Percentiles rank a stretch among this genome's conserved stretches.
These are phyloP conservation scores for Saiga tatarica DNA, from an alignment of 2,113 vertebrate species.

Conservation along the genomic window DNA sequence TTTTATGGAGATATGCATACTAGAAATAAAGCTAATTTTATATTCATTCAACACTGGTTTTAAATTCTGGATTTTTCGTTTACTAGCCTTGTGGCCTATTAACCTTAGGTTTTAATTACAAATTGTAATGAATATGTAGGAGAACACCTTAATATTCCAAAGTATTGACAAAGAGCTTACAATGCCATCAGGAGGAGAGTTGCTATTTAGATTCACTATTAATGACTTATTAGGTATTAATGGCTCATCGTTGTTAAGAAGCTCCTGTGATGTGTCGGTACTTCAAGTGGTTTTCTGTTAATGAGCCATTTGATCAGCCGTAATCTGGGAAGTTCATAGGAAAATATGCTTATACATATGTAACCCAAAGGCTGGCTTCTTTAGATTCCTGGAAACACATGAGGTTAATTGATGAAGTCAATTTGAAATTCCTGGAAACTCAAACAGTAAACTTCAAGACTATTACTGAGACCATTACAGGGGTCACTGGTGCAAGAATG, in stretches of 20 bases:
- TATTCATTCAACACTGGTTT: not conserved
- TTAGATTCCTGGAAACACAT: conserved; percentile 31
- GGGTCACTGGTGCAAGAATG: not conserved
- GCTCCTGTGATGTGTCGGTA: not conserved
- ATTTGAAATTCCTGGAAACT: not conserved
- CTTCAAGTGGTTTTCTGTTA: not conserved
- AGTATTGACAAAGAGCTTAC: not conserved
- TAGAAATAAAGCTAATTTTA: not conserved
- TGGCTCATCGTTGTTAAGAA: not conserved
- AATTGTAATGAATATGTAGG: not conserved
- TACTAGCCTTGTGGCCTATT: not conserved
- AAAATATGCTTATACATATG: not conserved
- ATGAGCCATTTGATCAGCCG: not conserved
- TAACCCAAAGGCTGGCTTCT: not conserved
- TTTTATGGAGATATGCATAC: not conserved
- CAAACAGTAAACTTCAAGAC: not conserved
- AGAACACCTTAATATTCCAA: not conserved
- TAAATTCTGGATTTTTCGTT: not conserved
- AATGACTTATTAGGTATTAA: not conserved
- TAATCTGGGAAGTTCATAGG: not conserved
- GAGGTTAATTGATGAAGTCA: conserved; percentile 25
- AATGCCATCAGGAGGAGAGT: not conserved
- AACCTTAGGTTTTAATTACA: conserved; percentile 17
- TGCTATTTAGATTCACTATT: not conserved
- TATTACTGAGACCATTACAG: not conserved